Evolutionary conservation across 2,797 vertebrate species (phyloP).

Genomic region (Bradypus variegatus): DNA sequence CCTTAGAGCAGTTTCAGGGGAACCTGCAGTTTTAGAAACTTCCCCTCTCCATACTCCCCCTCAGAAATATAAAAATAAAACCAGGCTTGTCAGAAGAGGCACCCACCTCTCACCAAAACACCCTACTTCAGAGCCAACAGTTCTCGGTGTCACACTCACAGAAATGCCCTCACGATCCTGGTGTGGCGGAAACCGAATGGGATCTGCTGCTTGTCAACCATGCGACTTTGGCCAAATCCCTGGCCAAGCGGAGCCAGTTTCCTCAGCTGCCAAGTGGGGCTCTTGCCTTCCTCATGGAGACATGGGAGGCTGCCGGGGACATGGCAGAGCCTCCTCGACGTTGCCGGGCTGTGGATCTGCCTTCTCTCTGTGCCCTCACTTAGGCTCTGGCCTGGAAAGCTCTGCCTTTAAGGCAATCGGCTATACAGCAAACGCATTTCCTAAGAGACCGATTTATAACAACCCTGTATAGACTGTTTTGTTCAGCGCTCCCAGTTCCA

Average conservation of each 20-base stretch:
- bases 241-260: background rate
- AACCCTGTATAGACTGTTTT: background rate
- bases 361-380: background rate
- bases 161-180: background rate
- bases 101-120: background rate
- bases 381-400: no score
- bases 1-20: background rate
- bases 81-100: slow-evolving; percentile 5
- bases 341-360: background rate
- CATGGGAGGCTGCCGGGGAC: background rate
- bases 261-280: background rate
- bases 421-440: background rate
- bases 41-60: background rate
- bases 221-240: background rate
- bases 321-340: background rate
- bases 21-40: background rate
- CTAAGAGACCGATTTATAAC: background rate
- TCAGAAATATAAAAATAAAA: slow-evolving; percentile 44
- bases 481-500: background rate
- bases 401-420: background rate
- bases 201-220: background rate
- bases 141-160: background rate
- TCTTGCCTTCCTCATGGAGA: background rate
- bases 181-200: background rate
- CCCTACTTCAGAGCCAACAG: background rate